These are phyloP conservation scores for Seriola aureovittata DNA, from an alignment of 2,113 vertebrate genomes.

Conservation along the genomic window DNA sequence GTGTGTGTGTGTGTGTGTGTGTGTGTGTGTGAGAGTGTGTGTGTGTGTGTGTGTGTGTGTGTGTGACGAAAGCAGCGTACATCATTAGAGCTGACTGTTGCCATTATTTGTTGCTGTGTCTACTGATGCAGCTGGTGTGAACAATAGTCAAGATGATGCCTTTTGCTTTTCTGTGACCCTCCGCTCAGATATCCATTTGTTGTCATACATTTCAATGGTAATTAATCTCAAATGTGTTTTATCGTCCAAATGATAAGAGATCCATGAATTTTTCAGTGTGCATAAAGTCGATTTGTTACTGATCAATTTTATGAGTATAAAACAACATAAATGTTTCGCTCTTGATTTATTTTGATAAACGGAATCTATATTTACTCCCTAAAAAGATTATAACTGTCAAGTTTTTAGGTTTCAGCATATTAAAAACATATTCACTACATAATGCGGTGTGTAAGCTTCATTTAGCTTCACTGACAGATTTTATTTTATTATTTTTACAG, in stretches of 20 bases:
- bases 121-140: conserved; percentile 67
- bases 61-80: conserved; percentile 34
- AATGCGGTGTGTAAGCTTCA: neutral
- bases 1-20: neutral
- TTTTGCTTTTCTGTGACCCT: conserved; percentile 60
- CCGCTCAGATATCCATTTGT: conserved; percentile 62
- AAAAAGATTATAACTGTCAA: neutral
- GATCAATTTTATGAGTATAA: neutral
- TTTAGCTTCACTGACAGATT: neutral
- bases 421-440: neutral
- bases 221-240: conserved; percentile 56
- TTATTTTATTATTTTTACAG: neutral
- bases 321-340: neutral
- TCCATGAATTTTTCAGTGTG: conserved; percentile 72
- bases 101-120: conserved; percentile 67
- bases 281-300: conserved; percentile 1
- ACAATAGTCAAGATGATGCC: conserved; percentile 58
- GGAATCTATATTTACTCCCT: neutral
- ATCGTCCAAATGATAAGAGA: conserved; percentile 38
- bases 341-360: neutral
- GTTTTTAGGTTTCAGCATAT: neutral
- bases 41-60: conserved; percentile 30
- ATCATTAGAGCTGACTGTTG: conserved; percentile 75
- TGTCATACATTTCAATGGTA: conserved; percentile 56
- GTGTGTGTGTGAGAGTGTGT: conserved; percentile 28